Evolutionary conservation across 2,888 invertebrate species (phyloP), one percentile per base, ranked within the genome.

Genomic region (Nezara viridula): DNA sequence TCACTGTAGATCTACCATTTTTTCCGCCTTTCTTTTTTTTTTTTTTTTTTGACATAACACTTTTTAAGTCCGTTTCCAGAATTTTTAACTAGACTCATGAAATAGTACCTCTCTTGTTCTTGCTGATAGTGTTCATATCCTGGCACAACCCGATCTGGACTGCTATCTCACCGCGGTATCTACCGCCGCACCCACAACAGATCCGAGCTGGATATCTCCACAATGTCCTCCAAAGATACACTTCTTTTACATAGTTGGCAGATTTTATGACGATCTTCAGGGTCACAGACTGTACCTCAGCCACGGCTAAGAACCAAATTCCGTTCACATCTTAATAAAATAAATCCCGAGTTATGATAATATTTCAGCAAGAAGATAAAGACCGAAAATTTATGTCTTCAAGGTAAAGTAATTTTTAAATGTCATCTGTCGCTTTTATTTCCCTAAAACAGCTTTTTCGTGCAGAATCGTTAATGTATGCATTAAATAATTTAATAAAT

Each of bases 141-240:
- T 81, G 21, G 24, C n/a, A 24, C 12, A n/a, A 37, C 40, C 44
- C 44, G n/a, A n/a, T 81, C 44, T 6, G 5, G 32, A 37, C 6
- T 9, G 24, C n/a, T 81, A 81, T 81, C 81, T 81, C 3, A 6
- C 14, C 12, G n/a, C n/a, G 44, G 1, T 47, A 81, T 81, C 81
- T n/a, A 47, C 44, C 44, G 44, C 81, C 81, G 81, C 81, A 81
- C 81, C 81, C 81, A 81, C 81, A 44, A 12, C 10, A 81, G 81
- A 81, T 44, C 12, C 10, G 44, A 40, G n/a, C 44, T n/a, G 40
- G 81, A 81, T 40, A 81, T 73, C 27, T 77, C 77, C 14, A 40
- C 81, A 21, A 44, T 24, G 81, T n/a, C 81, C 44, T n/a, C 44
- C 81, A 44, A 81, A 27, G 44, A 44, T 44, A 81, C 24, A 81